Conservation (phyloP, 2,113 vertebrate genomes). For the Hyla sarda region DNA sequence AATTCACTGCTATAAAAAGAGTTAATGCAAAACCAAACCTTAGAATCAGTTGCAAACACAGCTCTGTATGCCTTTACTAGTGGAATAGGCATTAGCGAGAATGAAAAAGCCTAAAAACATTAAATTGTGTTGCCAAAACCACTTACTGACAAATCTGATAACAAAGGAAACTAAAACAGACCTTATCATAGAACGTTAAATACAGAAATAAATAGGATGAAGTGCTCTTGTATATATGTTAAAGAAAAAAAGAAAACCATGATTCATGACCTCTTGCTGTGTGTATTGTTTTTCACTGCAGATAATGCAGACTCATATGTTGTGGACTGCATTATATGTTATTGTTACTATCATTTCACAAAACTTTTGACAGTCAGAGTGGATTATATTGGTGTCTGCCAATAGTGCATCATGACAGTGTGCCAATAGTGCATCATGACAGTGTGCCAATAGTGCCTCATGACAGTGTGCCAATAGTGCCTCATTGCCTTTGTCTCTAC, state of each 20-base stretch:
- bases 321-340: too few species aligned
- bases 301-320: background rate
- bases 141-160: too few species aligned
- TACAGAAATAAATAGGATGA: background rate
- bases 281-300: background rate
- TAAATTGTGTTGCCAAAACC: background rate
- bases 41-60: too few species aligned
- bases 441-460: too few species aligned
- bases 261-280: background rate
- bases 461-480: background rate
- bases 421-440: too few species aligned
- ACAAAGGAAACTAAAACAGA: background rate
- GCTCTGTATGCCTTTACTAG: background rate
- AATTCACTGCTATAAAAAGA: background rate
- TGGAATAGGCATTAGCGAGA: background rate
- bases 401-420: too few species aligned
- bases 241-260: background rate
- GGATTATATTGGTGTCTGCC: too few species aligned
- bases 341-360: too few species aligned
- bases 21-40: background rate
- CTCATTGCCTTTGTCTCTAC: too few species aligned
- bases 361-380: too few species aligned
- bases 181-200: too few species aligned
- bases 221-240: background rate
- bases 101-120: background rate